These are phyloP conservation scores for Glyphotaelius pellucidus DNA, from an alignment of 2,888 invertebrate genomes.

Conservation along the genomic window DNA sequence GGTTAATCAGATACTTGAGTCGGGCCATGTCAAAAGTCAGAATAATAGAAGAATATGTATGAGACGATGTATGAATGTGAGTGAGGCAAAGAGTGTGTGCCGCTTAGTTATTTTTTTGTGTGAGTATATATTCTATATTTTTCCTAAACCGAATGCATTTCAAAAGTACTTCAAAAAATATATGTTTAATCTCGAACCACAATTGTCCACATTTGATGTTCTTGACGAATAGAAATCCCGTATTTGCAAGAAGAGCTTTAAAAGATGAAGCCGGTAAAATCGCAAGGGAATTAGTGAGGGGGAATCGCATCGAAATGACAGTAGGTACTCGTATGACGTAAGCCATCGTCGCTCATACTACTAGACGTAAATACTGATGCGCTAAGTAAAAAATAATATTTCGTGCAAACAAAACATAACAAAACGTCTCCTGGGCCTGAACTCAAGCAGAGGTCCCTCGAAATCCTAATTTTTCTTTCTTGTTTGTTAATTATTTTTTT, in stretches of 20 bases:
- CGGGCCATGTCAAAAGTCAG: too few species aligned
- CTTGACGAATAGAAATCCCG: not conserved
- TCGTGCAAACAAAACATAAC: too few species aligned
- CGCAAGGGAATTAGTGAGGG: not conserved
- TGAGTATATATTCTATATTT: too few species aligned
- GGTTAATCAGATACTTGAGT: too few species aligned
- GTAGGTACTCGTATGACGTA: slow-evolving; percentile 4
- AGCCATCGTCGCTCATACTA: not conserved
- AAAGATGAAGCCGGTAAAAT: not conserved
- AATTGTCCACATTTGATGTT: not conserved
- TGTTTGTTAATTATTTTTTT: not conserved
- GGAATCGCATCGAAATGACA: not conserved
- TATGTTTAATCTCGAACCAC: not conserved
- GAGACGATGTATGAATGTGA: too few species aligned
- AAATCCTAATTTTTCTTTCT: not conserved
- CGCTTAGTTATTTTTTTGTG: too few species aligned
- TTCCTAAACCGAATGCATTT: too few species aligned
- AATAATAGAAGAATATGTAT: too few species aligned
- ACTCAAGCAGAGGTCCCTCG: not conserved
- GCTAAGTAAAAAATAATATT: not conserved
- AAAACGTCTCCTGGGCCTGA: not conserved
- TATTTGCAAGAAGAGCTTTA: not conserved
- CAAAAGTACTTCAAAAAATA: too few species aligned
- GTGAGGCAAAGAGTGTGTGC: too few species aligned
- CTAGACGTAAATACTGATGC: not conserved